Conservation (phyloP, 2,888 invertebrate genomes). For the Amaurobius ferox region DNA sequence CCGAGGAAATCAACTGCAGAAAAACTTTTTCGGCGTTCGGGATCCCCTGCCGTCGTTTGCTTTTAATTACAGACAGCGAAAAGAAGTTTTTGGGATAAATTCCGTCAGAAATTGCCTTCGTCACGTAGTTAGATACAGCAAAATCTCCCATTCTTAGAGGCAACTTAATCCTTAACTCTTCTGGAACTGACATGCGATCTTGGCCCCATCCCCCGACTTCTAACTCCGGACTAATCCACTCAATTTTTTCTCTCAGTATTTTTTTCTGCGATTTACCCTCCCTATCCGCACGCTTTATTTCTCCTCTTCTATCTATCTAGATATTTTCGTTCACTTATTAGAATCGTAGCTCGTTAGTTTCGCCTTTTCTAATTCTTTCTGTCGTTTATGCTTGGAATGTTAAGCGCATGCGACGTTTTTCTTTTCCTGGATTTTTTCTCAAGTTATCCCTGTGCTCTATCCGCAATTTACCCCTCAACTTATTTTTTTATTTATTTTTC, state of each 20-base stretch:
- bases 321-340: conserved; percentile 44
- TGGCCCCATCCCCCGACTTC: conserved; percentile 5
- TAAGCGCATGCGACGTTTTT: conserved; percentile 29
- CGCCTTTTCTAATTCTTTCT: conserved; percentile 39
- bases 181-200: conserved; percentile 39
- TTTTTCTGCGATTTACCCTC: conserved; percentile 25
- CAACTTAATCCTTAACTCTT: conserved; percentile 42
- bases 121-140: conserved; percentile 15
- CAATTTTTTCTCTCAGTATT: conserved; percentile 1
- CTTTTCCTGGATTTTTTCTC: conserved; percentile 10
- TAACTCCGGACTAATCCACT: conserved; percentile 32
- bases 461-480: conserved; percentile 49
- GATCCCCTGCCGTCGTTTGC: conserved; percentile 27
- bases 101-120: conserved; percentile 44
- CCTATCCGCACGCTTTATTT: conserved; percentile 26
- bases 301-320: conserved; percentile 15
- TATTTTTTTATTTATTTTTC: conserved; percentile 13
- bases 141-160: conserved; percentile 20
- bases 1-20: no score
- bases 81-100: conserved; percentile 47
- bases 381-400: conserved; percentile 28
- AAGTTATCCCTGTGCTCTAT: conserved; percentile 37
- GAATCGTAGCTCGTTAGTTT: conserved; percentile 58
- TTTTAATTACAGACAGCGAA: conserved; percentile 50
- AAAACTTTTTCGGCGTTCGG: no score